Evolutionary conservation across 53 echinoderm and acorn worm species (phyloP).

Genomic region (Henricia sp.): DNA sequence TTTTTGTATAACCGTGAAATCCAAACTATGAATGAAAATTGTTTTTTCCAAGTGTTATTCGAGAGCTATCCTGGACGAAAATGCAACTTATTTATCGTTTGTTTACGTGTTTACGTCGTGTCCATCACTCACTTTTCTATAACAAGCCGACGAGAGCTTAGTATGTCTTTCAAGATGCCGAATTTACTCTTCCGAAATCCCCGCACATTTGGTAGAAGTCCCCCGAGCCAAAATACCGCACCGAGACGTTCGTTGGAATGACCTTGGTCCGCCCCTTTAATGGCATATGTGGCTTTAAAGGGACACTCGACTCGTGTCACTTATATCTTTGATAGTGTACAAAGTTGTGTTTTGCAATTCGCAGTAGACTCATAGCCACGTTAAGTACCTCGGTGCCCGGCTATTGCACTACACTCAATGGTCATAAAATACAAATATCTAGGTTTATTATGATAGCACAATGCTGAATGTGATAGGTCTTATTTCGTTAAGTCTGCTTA

Average conservation of each 20-base stretch:
- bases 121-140: not conserved
- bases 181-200: not conserved
- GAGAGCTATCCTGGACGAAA: too few species aligned
- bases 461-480: too few species aligned
- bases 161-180: not conserved
- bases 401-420: too few species aligned
- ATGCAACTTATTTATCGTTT: conserved; percentile 15
- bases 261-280: conserved; percentile 45
- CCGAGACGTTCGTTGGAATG: conserved; percentile 26
- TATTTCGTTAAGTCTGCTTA: too few species aligned
- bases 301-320: not conserved
- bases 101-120: conserved; percentile 40
- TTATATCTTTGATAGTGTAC: not conserved
- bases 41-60: too few species aligned
- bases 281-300: not conserved
- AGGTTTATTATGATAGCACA: too few species aligned
- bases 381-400: too few species aligned
- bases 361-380: too few species aligned
- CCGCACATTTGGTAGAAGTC: not conserved
- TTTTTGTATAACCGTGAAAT: too few species aligned
- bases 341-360: too few species aligned
- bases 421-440: too few species aligned
- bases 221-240: conserved; percentile 26
- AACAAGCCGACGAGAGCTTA: not conserved
- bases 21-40: too few species aligned